Percentiles rank a stretch among this genome's conserved stretches.
phyloP scores from a whole-genome alignment of 2,113 vertebrate genomes.

The Spermophilus dauricus region DNA sequence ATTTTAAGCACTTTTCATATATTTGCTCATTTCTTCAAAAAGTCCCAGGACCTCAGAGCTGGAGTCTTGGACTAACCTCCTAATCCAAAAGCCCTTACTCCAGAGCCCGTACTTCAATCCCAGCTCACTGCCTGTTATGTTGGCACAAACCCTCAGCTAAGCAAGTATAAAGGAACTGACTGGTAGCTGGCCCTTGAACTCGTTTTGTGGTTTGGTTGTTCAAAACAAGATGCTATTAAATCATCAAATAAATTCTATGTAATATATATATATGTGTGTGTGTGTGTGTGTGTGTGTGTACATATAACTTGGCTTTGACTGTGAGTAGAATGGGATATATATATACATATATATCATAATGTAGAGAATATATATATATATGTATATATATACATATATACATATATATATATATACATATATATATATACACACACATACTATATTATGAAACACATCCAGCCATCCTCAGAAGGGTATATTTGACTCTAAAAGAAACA shows the following conservation, averaged over 20 bases:
- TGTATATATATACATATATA: no score
- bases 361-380: no score
- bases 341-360: no score
- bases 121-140: not conserved
- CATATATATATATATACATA: no score
- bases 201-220: not conserved
- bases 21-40: not conserved
- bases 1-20: not conserved
- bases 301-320: no score
- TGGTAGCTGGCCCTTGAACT: not conserved
- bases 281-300: no score
- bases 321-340: no score
- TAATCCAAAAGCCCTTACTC: not conserved
- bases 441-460: not conserved
- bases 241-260: no score
- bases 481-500: constrained; percentile 12
- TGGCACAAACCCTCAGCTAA: not conserved
- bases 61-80: not conserved
- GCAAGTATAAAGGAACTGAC: not conserved
- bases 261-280: no score
- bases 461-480: not conserved
- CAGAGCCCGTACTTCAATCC: not conserved
- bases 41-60: not conserved
- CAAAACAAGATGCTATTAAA: not conserved
- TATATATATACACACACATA: no score